Percentiles rank a stretch among this genome's conserved stretches.
phyloP scores from a whole-genome alignment of 1,140 invertebrate genomes.

The Cydia pomonella region DNA sequence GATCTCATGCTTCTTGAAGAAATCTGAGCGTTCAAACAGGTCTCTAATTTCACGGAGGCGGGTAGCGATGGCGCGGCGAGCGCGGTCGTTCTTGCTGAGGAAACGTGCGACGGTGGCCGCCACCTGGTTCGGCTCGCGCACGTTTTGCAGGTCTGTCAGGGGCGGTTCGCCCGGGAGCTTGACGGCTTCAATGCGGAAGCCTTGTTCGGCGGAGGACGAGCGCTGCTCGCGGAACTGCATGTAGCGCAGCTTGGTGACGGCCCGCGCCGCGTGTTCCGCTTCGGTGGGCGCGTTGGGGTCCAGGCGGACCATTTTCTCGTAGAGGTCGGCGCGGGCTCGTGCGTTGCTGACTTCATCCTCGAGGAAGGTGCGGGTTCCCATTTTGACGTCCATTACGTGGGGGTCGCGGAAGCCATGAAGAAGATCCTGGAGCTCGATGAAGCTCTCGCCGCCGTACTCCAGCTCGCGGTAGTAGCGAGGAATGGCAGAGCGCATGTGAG shows the following conservation, averaged over 20 bases:
- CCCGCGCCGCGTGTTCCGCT: constrained; percentile 88
- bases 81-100: constrained; percentile 84
- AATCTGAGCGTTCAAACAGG: constrained; percentile 91
- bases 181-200: constrained; percentile 98
- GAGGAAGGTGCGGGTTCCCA: constrained; percentile 95
- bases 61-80: constrained; percentile 86
- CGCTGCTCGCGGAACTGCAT: constrained; percentile 97
- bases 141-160: constrained; percentile 88
- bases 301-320: constrained; percentile 96
- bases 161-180: constrained; percentile 89
- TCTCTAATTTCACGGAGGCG: constrained; percentile 89
- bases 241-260: constrained; percentile 96
- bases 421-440: constrained; percentile 95
- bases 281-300: constrained; percentile 92
- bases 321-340: constrained; percentile 88
- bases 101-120: constrained; percentile 90
- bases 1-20: constrained; percentile 95
- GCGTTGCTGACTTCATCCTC: constrained; percentile 96
- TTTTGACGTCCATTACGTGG: constrained; percentile 96
- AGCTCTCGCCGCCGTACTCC: constrained; percentile 91
- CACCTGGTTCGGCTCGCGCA: constrained; percentile 90
- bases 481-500: constrained; percentile 87
- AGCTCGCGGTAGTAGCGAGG: constrained; percentile 94
- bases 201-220: constrained; percentile 95
- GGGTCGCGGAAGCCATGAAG: constrained; percentile 92